Evolutionary conservation across 2,888 invertebrate genomes (phyloP), one percentile per base, ranked within the genome.

Genomic region (Thereva nobilitata): DNA sequence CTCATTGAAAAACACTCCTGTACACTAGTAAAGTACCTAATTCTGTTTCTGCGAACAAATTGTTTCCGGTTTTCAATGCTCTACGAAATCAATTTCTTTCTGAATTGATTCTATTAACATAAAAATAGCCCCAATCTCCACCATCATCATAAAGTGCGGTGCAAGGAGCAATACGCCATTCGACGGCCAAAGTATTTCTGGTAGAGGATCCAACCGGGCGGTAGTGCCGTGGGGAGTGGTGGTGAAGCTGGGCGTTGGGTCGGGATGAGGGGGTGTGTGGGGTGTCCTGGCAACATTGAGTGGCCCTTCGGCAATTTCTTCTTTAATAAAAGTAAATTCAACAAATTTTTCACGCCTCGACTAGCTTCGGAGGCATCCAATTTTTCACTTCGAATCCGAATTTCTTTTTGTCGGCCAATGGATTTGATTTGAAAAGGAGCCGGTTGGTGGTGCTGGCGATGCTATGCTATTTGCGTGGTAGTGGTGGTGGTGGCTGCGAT

Each of bases 331-430:
- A 59, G 59, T 64, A 64, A 64, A 64, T 64, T 52, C 53, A 53
- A 64, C 63, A 64, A 64, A 64, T 64, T 64, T 64, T 64, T 64
- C 63, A 64, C 63, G 63, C 63, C 63, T 64, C 63, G 53, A 64
- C 52, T 52, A 64, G 53, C 53, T 52, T 23, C 23, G 23, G 42
- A 42, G 53, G 53, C 45, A 59, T 63, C 63, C 63, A 63, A 63
- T 63, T 63, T 63, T 63, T 63, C 63, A 63, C 63, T 63, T 63
- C 50, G 49, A 63, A 63, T 63, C 50, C 38, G 63, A 63, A 50
- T 63, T 63, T 50, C 34, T 50, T 63, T 63, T 63, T 63, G 50
- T 50, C 49, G 47, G 59, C 37, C 38, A 49, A 37, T 59, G 38
- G 47, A 59, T 47, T 59, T 59, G 38, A 59, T 59, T 10, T 47